Base-by-base conservation (phyloP, 2,113 vertebrate genomes). In the Ceuthmochares aereus region DNA sequence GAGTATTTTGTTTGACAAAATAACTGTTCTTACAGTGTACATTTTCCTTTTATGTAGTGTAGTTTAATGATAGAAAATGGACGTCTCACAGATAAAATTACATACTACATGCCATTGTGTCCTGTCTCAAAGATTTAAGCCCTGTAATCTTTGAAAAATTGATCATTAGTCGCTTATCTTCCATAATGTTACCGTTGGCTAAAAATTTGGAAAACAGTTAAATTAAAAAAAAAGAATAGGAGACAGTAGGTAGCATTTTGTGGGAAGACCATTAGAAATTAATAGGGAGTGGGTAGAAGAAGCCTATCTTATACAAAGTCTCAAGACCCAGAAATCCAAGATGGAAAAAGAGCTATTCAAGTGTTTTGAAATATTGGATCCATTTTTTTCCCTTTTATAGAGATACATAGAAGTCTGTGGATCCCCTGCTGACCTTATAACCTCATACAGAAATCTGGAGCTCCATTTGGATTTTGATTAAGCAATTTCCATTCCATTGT, bases 51-150 rank as follows among this genome's bases (percentile, higher is more conserved):
- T 97, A 90, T 97, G 77, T 95, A 40, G 58, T 95, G 86, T 92
- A 88, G 92, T 96, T 97, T 97, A 95, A 96, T 96, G 94, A 86
- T 74, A 93, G 92, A 94, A 98, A 98, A 97, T 98, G 69, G 85
- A 69, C 93, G 77, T 93, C 95, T 96, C 55, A 69, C 23, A 64
- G 97, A 93, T 97, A 97, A 98, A 98, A 97, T 98, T 92, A 96
- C 47, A 73, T 84, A n/a, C 68, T 84, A 66, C 77, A 64, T 82
- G 59, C 36, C 82, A 26, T 15, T 96, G 40, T 97, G 87, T 96
- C 82, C 96, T 90, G 69, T 97, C 89, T 96, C 66, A 78, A 91
- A 94, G 95, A 86, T 56, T 91, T 93, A 97, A 96, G 74, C 92
- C 83, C 75, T 92, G 72, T 84, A 87, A 93, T 96, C 94, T 97